Percentiles rank a stretch among this genome's conserved stretches.
phyloP scores from a whole-genome alignment of 2,888 invertebrate genomes.

The Leuctra nigra region DNA sequence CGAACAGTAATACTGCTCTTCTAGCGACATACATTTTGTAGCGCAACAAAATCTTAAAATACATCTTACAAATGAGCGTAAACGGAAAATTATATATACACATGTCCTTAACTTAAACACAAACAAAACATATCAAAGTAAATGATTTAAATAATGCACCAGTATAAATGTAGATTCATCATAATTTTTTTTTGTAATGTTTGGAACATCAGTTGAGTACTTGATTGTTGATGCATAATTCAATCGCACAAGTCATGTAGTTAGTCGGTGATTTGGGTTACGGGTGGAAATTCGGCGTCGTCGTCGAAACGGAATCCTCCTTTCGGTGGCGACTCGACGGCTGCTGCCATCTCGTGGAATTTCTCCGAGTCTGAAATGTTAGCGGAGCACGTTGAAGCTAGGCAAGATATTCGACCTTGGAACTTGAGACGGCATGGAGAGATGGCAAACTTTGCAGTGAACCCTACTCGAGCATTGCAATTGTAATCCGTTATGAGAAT shows the following conservation, averaged over 20 bases:
- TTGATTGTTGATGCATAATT: not conserved
- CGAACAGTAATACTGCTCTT: too few species aligned
- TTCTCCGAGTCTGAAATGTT: constrained; percentile 59
- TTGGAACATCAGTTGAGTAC: not conserved
- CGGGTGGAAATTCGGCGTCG: constrained; percentile 77
- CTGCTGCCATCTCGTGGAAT: constrained; percentile 64
- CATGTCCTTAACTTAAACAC: not conserved
- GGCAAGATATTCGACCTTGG: too few species aligned
- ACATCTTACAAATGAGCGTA: too few species aligned
- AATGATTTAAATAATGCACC: constrained; percentile 6
- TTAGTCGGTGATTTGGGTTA: constrained; percentile 52
- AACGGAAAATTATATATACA: constrained; percentile 8
- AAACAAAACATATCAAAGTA: not conserved
- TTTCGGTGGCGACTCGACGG: constrained; percentile 60
- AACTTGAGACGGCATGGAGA: too few species aligned
- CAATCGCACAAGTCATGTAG: not conserved
- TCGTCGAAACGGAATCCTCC: constrained; percentile 70
- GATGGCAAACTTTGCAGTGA: too few species aligned
- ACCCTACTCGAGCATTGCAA: too few species aligned
- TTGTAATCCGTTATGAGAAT: too few species aligned
- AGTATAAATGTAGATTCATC: constrained; percentile 7
- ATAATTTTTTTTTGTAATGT: not conserved
- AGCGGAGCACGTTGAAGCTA: too few species aligned
- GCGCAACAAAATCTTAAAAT: too few species aligned
- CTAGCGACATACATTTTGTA: too few species aligned